Evolutionary conservation across 2,113 vertebrate genomes (phyloP).

Genomic region (Macheiramphus alcinus): DNA sequence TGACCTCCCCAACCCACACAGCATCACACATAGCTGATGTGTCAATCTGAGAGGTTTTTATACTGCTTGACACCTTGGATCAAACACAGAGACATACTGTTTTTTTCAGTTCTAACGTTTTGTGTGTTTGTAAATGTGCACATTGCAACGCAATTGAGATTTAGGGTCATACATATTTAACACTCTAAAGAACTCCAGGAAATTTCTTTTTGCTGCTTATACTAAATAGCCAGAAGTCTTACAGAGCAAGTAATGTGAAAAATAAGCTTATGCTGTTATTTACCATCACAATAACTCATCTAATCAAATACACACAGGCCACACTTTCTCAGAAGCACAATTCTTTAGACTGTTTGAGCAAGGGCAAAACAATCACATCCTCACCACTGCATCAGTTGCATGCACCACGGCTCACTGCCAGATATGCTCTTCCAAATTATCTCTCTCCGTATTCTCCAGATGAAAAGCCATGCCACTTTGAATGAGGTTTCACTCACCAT

Average conservation of each 20-base stretch:
- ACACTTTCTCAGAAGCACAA: not conserved
- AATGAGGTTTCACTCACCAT: not conserved
- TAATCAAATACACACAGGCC: not conserved
- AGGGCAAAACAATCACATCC: not conserved
- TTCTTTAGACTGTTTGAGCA: not conserved
- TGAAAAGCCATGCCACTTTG: not conserved
- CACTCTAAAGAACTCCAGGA: not conserved
- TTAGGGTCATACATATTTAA: not conserved
- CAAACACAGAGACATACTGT: not conserved
- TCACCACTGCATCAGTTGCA: not conserved
- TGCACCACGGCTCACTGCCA: not conserved
- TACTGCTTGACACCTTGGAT: not conserved
- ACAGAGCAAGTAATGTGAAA: not conserved
- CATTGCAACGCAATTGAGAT: not conserved
- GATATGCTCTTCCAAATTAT: not conserved
- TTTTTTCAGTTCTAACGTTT: not conserved
- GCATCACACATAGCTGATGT: not conserved
- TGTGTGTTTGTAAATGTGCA: not conserved
- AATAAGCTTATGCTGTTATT: not conserved
- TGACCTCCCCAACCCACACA: not conserved
- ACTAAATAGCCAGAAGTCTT: not conserved
- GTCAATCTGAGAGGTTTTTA: not conserved
- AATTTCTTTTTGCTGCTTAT: not conserved
- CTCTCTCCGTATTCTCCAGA: not conserved
- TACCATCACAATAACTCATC: not conserved